Evolutionary conservation across 2,888 invertebrate genomes (phyloP).

Genomic region (Neocrepidodera transversa): DNA sequence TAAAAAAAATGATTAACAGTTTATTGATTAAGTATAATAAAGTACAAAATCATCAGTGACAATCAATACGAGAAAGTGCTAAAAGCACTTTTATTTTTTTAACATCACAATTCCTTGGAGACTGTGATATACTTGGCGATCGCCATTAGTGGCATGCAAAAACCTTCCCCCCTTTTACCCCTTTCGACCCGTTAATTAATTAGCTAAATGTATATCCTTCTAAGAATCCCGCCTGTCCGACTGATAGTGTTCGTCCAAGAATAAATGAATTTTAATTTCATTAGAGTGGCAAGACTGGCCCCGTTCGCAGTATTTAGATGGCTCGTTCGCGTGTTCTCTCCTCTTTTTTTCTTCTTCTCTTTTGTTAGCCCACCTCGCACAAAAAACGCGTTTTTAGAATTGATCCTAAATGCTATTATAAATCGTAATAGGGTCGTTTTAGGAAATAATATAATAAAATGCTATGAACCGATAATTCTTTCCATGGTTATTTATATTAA

Average conservation of each 20-base stretch:
- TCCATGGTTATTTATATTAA: no score
- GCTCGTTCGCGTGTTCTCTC: slow-evolving; percentile 54
- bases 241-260: slow-evolving; percentile 56
- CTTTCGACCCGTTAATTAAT: slow-evolving; percentile 50
- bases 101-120: slow-evolving; percentile 22
- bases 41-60: background rate
- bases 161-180: slow-evolving; percentile 11
- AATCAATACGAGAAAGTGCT: slow-evolving; percentile 8
- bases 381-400: slow-evolving; percentile 2
- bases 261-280: slow-evolving; percentile 62
- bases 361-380: slow-evolving; percentile 1
- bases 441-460: no score
- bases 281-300: slow-evolving; percentile 55
- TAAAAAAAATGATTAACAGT: no score
- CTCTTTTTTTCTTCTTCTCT: slow-evolving; percentile 10
- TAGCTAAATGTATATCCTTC: slow-evolving; percentile 57
- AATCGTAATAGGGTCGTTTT: no score
- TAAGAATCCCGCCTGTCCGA: slow-evolving; percentile 55
- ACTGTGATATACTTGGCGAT: slow-evolving; percentile 25
- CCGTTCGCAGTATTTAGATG: slow-evolving; percentile 51
- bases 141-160: slow-evolving; percentile 30
- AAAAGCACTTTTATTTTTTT: slow-evolving; percentile 16
- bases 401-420: background rate
- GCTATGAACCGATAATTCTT: no score
- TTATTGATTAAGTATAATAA: no score